Evolutionary conservation across 2,888 invertebrate species (phyloP), one percentile per base, ranked within the genome.

Genomic region (Ichneumoninae sp.): DNA sequence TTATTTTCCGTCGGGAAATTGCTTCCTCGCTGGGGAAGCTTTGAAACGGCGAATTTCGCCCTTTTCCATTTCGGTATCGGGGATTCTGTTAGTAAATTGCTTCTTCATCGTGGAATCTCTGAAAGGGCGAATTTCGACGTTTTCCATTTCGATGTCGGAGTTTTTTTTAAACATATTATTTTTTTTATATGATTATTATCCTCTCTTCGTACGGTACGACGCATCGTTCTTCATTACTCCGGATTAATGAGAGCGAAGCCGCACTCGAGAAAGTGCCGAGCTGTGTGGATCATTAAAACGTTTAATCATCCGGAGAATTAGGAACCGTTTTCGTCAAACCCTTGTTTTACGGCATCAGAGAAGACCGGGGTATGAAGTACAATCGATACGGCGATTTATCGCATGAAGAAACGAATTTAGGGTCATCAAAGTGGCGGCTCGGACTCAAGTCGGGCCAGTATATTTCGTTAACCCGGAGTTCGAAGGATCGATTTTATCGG

Each of bases 401-500:
- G 60, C 47, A 74, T 63, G 19, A 47, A n/a, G 33, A 60, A 66
- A 66, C 66, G 52, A 66, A 57, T 52, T 40, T 54, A 26, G 47
- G 44, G 47, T 47, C 60, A 36, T 50, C 36, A 70, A 71, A 71
- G 50, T 30, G 54, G 22, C 65, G 52, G 54, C 50, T 40, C 52
- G 76, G 36, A 76, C 22, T 52, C 63, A 30, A 63, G 63, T 63
- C 30, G 16, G 52, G 30, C 63, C 63, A n/a, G 33, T 60, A 60
- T 60, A 60, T 69, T 47, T 47, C 52, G 57, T 8, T 57, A 57
- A 57, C 57, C 57, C 57, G 57, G 54, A 47, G 63, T 70, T 44
- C 70, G 22, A 74, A 50, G 66, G 77, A 78, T 85, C 75, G 84
- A 85, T 85, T 75, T 79, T 81, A 85, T 85, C 70, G 78, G 70